Evolutionary conservation across 2,113 vertebrate species (phyloP).

Genomic region (Climacteris rufus): DNA sequence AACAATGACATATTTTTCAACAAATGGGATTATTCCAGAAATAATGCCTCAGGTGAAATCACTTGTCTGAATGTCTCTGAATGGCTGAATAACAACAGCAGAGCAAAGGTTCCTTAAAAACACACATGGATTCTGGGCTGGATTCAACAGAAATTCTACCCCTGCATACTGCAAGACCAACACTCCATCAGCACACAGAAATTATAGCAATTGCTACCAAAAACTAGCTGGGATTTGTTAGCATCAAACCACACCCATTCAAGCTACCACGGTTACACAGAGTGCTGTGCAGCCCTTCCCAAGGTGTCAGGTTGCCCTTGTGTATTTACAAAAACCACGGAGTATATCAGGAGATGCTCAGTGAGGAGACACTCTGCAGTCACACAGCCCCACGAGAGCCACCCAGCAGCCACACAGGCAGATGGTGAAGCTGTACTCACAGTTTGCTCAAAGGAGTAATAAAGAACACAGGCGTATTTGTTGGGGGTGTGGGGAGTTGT

Average conservation of each 20-base stretch:
- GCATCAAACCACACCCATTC: background rate
- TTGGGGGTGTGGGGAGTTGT: fast-evolving
- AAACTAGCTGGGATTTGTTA: background rate
- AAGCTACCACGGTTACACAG: background rate
- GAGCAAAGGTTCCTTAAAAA: background rate
- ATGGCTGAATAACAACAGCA: background rate
- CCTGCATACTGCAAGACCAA: background rate
- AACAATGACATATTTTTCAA: background rate
- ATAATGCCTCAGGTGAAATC: background rate
- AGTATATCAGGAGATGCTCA: background rate
- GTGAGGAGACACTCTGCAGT: fast-evolving
- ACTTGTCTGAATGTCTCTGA: background rate
- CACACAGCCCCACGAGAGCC: background rate
- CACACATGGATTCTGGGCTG: background rate
- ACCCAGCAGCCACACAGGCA: fast-evolving
- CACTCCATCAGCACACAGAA: background rate
- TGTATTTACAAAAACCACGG: fast-evolving
- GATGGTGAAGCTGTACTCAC: fast-evolving
- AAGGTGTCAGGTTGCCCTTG: fast-evolving
- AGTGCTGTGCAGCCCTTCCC: background rate
- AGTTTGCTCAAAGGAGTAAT: background rate
- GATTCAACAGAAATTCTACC: background rate
- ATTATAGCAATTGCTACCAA: background rate
- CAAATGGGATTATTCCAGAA: background rate
- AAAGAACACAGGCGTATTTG: fast-evolving